Percentiles rank a stretch among this genome's conserved stretches.
These are phyloP conservation scores for Drosophila mettleri DNA, from an alignment of 2,888 invertebrate genomes.

Conservation along the genomic window DNA sequence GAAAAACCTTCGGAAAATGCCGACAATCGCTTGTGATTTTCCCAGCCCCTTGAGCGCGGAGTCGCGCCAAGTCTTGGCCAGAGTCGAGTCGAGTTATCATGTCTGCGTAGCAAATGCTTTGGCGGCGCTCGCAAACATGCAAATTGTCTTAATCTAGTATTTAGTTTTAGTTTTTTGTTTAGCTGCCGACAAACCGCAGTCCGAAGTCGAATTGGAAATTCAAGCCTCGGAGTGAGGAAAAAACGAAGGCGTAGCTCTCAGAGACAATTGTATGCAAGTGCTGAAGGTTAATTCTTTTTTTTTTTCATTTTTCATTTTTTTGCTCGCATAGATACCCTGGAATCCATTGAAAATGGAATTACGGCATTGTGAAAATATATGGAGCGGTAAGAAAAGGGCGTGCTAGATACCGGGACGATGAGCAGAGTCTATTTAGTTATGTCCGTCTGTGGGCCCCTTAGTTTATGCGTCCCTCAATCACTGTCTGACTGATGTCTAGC, in stretches of 20 bases:
- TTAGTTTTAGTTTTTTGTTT: slow-evolving; percentile 54
- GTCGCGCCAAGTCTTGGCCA: slow-evolving; percentile 9
- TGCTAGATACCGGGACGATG: too few relatives aligned
- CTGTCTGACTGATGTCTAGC: too few relatives aligned
- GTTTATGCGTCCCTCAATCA: too few relatives aligned
- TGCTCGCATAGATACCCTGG: slow-evolving; percentile 11
- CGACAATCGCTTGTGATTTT: slow-evolving; percentile 73
- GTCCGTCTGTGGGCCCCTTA: too few relatives aligned
- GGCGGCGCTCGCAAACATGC: slow-evolving; percentile 66
- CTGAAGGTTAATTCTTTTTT: slow-evolving; percentile 60
- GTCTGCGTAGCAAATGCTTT: slow-evolving; percentile 76
- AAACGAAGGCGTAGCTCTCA: slow-evolving; percentile 17
- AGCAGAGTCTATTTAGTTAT: too few relatives aligned
- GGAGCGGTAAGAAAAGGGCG: too few relatives aligned
- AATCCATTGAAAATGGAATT: too few relatives aligned
- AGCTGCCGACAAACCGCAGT: slow-evolving; percentile 52
- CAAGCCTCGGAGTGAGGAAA: slow-evolving; percentile 35
- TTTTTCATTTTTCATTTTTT: slow-evolving; percentile 22
- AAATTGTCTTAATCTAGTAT: slow-evolving; percentile 80
- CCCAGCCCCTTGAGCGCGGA: slow-evolving; percentile 48
- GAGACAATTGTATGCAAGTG: slow-evolving; percentile 71
- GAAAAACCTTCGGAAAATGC: slow-evolving; percentile 79
- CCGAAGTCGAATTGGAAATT: slow-evolving; percentile 39
- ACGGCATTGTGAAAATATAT: too few relatives aligned
- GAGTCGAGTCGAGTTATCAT: slow-evolving; percentile 57